Base-by-base conservation (phyloP, 2,113 vertebrate genomes). In the Phasianus colchicus region DNA sequence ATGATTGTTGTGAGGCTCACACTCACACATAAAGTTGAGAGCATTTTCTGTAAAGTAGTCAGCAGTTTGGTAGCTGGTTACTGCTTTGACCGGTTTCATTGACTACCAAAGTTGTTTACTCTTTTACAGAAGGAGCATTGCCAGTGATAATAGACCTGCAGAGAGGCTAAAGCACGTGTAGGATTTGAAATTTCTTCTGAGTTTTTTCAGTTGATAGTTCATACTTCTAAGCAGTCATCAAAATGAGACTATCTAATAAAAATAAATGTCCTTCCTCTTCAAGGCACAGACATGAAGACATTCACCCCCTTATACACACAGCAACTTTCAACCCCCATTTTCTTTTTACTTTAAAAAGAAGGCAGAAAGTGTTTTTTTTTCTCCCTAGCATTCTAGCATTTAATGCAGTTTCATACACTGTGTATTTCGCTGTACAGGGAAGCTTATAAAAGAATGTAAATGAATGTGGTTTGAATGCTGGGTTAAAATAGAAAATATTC, bases 401-500 rank as follows among this genome's bases (percentile, higher is more conserved):
- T 88, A 86, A 78, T 45, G 38, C n/a, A 78, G 58, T 52, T 94
- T 91, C 40, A 25, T 86, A 70, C 61, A 32, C 70, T 78, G 52
- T 78, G 9, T 95, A n/a, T 93, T 95, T 84, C 88, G 63, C 34
- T 3, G 36, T 38, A 45, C 21, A 75, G 88, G 83, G 90, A 81
- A 95, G 69, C 73, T 96, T 88, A 88, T 65, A 43, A 69, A 95
- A 81, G 83, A 93, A 95, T 95, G 88, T 93, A 86, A 95, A 95
- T 92, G 83, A 91, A 95, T 96, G 93, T 90, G 94, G 93, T 92
- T 95, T 92, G 86, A 95, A 83, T 73, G 52, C 61, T 95, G 90
- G 70, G 91, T 94, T 95, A 92, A 97, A 95, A 94, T 76, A 88
- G 90, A 96, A 96, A 96, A 97, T 93, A 94, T 94, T 96, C 89